Conservation (phyloP, 2,797 vertebrate species). For the Mus spretus region DNA sequence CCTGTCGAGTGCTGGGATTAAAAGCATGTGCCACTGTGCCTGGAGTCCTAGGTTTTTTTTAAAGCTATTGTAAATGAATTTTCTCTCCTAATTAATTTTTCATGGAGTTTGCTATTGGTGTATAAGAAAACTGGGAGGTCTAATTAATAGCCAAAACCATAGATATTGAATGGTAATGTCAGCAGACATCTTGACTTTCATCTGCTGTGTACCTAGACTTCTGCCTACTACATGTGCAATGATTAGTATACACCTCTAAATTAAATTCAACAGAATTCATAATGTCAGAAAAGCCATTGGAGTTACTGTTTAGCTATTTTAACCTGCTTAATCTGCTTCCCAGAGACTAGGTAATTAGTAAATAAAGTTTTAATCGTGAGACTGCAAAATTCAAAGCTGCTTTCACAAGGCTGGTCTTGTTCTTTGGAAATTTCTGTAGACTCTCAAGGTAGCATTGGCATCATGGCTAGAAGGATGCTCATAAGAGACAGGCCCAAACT, state of each 20-base stretch:
- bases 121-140: not conserved
- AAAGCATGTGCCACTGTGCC: not conserved
- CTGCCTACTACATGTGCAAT: not conserved
- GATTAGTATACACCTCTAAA: not conserved
- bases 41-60: not conserved
- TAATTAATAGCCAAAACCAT: not conserved
- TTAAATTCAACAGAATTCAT: slow-evolving; percentile 35
- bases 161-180: not conserved
- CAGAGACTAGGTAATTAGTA: not conserved
- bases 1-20: not conserved
- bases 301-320: slow-evolving; percentile 54
- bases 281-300: slow-evolving; percentile 15
- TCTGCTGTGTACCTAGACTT: slow-evolving; percentile 7
- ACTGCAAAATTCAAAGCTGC: not conserved
- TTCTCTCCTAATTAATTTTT: not conserved
- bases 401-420: not conserved
- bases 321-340: not conserved
- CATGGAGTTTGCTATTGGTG: not conserved
- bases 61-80: not conserved
- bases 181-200: not conserved
- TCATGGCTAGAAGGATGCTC: not conserved
- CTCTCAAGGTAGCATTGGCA: not conserved
- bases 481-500: not conserved
- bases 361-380: not conserved
- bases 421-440: not conserved